phyloP scores from a whole-genome alignment of 2,113 vertebrate species.

The Poeciliopsis turrubarensis region DNA sequence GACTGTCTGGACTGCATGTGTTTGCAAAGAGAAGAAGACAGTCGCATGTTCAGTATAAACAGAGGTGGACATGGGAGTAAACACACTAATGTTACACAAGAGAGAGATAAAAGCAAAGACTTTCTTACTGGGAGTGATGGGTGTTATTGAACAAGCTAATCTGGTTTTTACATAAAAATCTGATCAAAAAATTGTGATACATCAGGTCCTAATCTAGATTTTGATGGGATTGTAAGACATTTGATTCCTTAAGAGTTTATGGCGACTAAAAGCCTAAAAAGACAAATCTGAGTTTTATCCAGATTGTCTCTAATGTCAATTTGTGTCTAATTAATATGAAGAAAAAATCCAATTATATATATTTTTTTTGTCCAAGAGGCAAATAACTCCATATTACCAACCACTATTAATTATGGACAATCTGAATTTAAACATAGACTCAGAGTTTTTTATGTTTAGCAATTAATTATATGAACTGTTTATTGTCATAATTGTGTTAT shows the following conservation, averaged over 20 bases:
- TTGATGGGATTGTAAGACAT: neutral
- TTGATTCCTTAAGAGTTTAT: too few species aligned
- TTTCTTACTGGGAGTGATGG: neutral
- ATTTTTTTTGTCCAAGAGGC: neutral
- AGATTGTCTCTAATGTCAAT: neutral
- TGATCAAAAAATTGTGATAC: too few species aligned
- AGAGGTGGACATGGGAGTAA: constrained; percentile 4
- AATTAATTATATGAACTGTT: neutral
- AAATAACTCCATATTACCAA: neutral
- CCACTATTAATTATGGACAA: neutral
- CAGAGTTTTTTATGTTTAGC: neutral
- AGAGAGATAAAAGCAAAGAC: neutral
- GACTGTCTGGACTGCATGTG: constrained; percentile 31
- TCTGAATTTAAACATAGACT: neutral
- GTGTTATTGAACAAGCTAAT: neutral
- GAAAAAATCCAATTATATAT: neutral
- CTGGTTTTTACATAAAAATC: too few species aligned
- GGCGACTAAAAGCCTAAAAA: too few species aligned
- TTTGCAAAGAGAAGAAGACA: constrained; percentile 9
- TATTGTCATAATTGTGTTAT: neutral
- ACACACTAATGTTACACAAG: constrained; percentile 12
- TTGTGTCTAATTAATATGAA: neutral
- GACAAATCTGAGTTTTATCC: too few species aligned
- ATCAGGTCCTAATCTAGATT: neutral
- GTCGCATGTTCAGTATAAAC: constrained; percentile 5